phyloP scores from a whole-genome alignment of 2,113 vertebrate species.

The Poicephalus meyeri region DNA sequence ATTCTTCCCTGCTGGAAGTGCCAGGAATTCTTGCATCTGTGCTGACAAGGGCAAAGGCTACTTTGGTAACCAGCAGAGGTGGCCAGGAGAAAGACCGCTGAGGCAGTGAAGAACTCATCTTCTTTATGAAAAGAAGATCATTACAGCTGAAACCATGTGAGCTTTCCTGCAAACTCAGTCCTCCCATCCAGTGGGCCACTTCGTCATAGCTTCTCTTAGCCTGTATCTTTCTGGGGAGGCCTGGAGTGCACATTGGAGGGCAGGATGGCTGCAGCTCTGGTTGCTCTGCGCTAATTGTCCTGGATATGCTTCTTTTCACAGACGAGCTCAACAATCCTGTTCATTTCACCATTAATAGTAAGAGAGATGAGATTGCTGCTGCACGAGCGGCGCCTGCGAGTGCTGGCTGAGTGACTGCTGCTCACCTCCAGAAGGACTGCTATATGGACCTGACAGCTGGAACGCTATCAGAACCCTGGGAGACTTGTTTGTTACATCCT shows the following conservation, averaged over 20 bases:
- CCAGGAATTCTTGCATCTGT: background rate
- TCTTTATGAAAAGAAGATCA: background rate
- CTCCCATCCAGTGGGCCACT: background rate
- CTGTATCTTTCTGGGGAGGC: background rate
- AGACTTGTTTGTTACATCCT: background rate
- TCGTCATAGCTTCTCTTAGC: background rate
- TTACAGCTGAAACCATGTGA: background rate
- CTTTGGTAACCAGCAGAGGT: background rate
- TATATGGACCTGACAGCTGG: background rate
- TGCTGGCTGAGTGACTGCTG: constrained; percentile 57
- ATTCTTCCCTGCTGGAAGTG: background rate
- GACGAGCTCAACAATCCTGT: constrained; percentile 87
- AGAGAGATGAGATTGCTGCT: constrained; percentile 79
- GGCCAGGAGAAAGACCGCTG: background rate
- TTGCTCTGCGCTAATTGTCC: background rate
- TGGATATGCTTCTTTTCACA: constrained; percentile 62
- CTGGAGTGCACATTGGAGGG: accelerated
- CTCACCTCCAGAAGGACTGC: background rate
- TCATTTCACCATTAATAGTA: constrained; percentile 85
- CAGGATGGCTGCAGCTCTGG: background rate
- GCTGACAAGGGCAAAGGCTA: background rate
- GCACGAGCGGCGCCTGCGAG: constrained; percentile 59
- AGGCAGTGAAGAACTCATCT: background rate
- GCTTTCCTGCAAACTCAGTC: background rate
- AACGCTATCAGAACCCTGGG: background rate